These are phyloP conservation scores for Sylvicola cinctus DNA, from an alignment of 2,888 invertebrate species.

Conservation along the genomic window DNA sequence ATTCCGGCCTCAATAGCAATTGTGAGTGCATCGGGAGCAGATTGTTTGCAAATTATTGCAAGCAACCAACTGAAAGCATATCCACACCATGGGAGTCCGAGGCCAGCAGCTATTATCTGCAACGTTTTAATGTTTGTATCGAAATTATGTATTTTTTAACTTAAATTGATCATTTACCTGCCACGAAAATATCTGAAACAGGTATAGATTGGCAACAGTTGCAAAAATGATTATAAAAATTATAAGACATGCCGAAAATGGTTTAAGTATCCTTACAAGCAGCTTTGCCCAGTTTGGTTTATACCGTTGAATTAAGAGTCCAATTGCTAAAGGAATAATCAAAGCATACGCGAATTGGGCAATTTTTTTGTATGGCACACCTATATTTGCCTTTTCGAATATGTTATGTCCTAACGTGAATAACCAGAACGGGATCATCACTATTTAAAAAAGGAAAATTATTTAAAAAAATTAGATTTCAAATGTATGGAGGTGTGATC, in stretches of 20 bases:
- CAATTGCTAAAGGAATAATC: constrained; percentile 45
- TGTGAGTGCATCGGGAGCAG: constrained; percentile 45
- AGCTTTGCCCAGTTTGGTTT: constrained; percentile 41
- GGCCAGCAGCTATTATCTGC: constrained; percentile 53
- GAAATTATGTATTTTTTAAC: constrained; percentile 1
- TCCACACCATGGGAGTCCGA: constrained; percentile 58
- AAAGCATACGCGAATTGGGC: constrained; percentile 48
- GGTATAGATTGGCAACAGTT: constrained; percentile 60
- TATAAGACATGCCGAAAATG: constrained; percentile 52
- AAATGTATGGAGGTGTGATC: too few species aligned
- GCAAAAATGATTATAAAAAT: constrained; percentile 64
- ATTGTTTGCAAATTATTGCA: constrained; percentile 35
- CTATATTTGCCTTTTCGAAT: constrained; percentile 41
- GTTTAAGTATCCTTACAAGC: constrained; percentile 59
- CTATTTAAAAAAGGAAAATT: constrained; percentile 13
- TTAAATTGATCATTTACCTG: constrained; percentile 27
- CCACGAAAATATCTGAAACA: constrained; percentile 67
- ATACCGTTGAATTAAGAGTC: constrained; percentile 37
- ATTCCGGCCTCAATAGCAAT: constrained; percentile 77
- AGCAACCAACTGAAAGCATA: constrained; percentile 41
- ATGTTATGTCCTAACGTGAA: constrained; percentile 57
- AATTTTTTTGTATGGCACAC: constrained; percentile 55
- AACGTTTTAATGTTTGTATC: constrained; percentile 11
- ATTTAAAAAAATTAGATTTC: too few species aligned
- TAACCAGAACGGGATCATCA: constrained; percentile 73